Conservation (phyloP, 2,113 vertebrate genomes). For the Candoia aspera region DNA sequence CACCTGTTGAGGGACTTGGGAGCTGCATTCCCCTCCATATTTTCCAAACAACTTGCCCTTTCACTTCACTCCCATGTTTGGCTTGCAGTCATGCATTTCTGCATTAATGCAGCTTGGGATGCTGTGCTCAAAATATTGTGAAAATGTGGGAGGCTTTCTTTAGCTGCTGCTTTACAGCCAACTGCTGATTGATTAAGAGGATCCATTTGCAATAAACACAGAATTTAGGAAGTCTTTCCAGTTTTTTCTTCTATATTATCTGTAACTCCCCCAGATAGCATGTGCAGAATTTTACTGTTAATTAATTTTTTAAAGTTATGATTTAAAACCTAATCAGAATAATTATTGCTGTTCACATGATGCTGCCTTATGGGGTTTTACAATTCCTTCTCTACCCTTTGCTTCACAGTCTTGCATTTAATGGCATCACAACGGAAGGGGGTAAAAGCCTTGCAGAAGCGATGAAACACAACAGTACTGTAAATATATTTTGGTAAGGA, state of each 20-base stretch:
- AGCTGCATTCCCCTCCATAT: neutral
- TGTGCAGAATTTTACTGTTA: neutral
- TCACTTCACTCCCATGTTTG: neutral
- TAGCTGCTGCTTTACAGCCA: neutral
- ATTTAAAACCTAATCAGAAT: neutral
- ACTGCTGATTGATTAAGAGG: neutral
- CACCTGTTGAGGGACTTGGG: neutral
- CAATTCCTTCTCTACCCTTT: neutral
- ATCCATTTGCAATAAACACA: too few species aligned
- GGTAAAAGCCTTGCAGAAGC: constrained; percentile 83
- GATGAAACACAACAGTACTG: constrained; percentile 77
- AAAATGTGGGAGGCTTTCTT: neutral
- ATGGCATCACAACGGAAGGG: constrained; percentile 85
- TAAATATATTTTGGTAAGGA: constrained; percentile 91
- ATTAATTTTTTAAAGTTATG: neutral
- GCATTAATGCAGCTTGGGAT: neutral
- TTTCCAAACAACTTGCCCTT: neutral
- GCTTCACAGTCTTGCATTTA: constrained; percentile 84
- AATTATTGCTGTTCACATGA: neutral
- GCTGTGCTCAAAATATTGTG: neutral
- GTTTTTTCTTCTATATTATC: neutral
- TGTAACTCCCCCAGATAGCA: neutral
- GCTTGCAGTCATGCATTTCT: neutral
- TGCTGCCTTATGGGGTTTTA: neutral
- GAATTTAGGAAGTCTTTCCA: neutral